These are phyloP conservation scores for Muricea muricata DNA, from an alignment of 92 coral and sea anemone species.

Conservation along the genomic window DNA sequence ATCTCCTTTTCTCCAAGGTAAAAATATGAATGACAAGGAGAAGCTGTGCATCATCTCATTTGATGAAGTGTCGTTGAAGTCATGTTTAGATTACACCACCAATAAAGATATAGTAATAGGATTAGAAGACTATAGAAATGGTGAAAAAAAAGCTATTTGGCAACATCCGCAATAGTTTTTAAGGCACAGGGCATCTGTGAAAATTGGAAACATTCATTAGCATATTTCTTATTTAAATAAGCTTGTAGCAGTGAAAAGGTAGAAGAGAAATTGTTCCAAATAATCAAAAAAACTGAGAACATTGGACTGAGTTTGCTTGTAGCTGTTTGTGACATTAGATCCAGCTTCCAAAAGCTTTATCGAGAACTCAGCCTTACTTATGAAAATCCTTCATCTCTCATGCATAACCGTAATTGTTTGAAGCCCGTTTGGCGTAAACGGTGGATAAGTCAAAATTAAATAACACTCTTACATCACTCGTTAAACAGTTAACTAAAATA, in stretches of 20 bases:
- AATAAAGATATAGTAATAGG: not conserved
- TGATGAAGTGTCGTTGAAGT: not conserved
- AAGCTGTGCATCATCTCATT: not conserved
- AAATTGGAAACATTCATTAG: not conserved
- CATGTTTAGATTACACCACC: not conserved
- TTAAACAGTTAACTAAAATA: too few relatives aligned
- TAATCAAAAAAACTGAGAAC: not conserved
- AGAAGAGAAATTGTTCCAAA: not conserved
- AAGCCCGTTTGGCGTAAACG: too few relatives aligned
- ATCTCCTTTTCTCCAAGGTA: not conserved
- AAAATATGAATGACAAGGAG: not conserved
- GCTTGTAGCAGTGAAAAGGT: not conserved
- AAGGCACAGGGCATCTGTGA: not conserved
- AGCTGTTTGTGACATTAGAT: not conserved
- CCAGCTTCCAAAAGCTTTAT: not conserved
- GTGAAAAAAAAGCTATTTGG: not conserved
- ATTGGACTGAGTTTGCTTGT: not conserved
- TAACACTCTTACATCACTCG: too few relatives aligned
- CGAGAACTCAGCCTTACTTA: not conserved
- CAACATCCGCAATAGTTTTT: not conserved
- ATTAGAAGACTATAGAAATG: not conserved
- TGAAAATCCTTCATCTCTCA: not conserved
- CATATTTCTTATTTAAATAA: not conserved
- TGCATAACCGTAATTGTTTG: too few relatives aligned
- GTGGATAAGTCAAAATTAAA: too few relatives aligned